phyloP scores from a whole-genome alignment of 2,797 vertebrate genomes.

The Gymnoscopelus microlampas region DNA sequence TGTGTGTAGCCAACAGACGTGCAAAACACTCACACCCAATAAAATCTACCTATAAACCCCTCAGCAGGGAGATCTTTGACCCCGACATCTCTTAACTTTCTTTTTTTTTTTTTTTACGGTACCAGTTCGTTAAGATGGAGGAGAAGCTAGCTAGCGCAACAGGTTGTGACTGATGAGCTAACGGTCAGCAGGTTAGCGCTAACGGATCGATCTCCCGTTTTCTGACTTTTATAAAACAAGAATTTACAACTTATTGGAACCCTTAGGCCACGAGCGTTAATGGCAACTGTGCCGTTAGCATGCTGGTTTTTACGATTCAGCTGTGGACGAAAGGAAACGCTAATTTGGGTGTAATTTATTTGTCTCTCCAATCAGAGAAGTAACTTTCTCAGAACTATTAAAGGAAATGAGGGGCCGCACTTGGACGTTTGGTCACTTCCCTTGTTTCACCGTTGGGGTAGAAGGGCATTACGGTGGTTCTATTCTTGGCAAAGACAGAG shows the following conservation, averaged over 20 bases:
- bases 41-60: slow-evolving; percentile 62
- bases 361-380: slow-evolving; percentile 74
- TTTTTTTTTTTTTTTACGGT: slow-evolving; percentile 52
- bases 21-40: slow-evolving; percentile 44
- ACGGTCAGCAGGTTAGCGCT: slow-evolving; percentile 69
- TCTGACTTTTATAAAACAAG: slow-evolving; percentile 72
- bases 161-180: slow-evolving; percentile 70
- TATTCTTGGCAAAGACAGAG: slow-evolving; percentile 59
- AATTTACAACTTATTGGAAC: slow-evolving; percentile 73
- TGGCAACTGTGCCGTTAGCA: slow-evolving; percentile 71
- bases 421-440: slow-evolving; percentile 71
- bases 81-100: slow-evolving; percentile 40
- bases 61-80: slow-evolving; percentile 57
- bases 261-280: slow-evolving; percentile 64
- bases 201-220: slow-evolving; percentile 56
- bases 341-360: slow-evolving; percentile 69
- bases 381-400: slow-evolving; percentile 67
- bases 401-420: slow-evolving; percentile 62
- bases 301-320: slow-evolving; percentile 69
- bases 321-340: slow-evolving; percentile 62
- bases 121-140: slow-evolving; percentile 36
- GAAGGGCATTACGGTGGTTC: slow-evolving; percentile 59
- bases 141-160: slow-evolving; percentile 48
- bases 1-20: neutral
- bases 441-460: slow-evolving; percentile 66